Conservation (phyloP, 2,888 invertebrate species). For the Gymnoscelis rufifasciata region DNA sequence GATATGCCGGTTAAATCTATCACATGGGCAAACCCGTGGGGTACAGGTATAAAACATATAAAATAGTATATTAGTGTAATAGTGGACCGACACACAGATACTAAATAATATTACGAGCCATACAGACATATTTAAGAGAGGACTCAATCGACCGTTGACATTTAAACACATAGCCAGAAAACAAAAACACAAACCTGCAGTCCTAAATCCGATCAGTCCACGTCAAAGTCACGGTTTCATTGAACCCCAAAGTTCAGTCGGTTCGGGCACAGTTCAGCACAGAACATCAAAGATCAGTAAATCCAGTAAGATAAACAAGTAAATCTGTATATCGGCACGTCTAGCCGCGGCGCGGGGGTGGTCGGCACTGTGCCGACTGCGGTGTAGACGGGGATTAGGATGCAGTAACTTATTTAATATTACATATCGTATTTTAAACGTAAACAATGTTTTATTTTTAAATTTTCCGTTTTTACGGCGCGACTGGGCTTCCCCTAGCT, state of each 20-base stretch:
- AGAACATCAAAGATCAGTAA: conserved; percentile 14
- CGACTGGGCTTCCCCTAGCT: no score
- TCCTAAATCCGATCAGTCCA: conserved; percentile 38
- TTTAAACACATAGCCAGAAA: conserved; percentile 21
- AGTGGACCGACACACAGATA: no score
- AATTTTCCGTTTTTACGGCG: no score
- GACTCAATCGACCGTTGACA: conserved; percentile 9
- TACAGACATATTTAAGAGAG: no score
- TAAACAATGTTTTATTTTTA: no score
- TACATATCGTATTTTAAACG: neutral
- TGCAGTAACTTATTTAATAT: conserved; percentile 22
- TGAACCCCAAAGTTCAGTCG: conserved; percentile 9
- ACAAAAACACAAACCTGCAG: conserved; percentile 26
- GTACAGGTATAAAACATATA: no score
- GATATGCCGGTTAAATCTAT: no score
- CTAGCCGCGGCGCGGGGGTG: conserved; percentile 47
- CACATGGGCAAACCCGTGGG: no score
- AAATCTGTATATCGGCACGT: conserved; percentile 35
- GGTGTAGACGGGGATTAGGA: conserved; percentile 37
- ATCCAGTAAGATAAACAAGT: conserved; percentile 2
- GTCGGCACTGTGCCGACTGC: conserved; percentile 46
- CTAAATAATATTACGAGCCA: no score
- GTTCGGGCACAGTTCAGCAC: conserved; percentile 4
- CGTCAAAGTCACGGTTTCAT: conserved; percentile 33
- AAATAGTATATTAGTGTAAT: no score